A percentile compares a stretch with the other conserved stretches of the same genome.
These are phyloP conservation scores for Apostichopus parvimensis DNA, from an alignment of 35 echinoderm and acorn worm genomes.

Conservation along the genomic window DNA sequence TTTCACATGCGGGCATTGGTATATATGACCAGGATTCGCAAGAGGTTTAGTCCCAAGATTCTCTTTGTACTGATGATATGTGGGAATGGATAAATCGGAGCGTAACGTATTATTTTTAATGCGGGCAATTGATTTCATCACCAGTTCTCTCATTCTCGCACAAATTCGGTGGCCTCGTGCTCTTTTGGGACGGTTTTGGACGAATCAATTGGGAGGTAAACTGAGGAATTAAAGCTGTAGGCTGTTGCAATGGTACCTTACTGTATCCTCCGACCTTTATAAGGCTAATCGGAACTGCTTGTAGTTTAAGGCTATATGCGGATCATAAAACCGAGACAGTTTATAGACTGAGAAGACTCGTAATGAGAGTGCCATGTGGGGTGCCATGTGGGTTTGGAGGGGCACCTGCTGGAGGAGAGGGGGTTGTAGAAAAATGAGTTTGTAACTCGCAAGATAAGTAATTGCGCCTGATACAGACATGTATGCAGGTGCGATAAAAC, in stretches of 20 bases:
- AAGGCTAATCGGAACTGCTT: neutral
- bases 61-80: conserved; percentile 9
- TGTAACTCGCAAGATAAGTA: too few species aligned
- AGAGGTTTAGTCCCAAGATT: conserved; percentile 31
- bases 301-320: neutral
- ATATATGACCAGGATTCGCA: neutral
- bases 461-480: too few species aligned
- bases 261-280: neutral
- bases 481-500: too few species aligned
- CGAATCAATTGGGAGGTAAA: conserved; percentile 17
- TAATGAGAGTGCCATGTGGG: neutral
- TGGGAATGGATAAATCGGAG: conserved; percentile 23
- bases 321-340: neutral
- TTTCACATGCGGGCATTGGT: conserved; percentile 17
- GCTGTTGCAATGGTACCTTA: neutral
- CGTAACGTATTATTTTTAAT: conserved; percentile 17
- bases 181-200: conserved; percentile 14
- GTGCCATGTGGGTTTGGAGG: too few species aligned
- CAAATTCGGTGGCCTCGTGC: conserved; percentile 3
- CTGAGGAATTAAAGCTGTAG: conserved; percentile 11
- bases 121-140: conserved; percentile 31
- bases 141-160: neutral
- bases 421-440: too few species aligned
- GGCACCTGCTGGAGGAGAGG: too few species aligned
- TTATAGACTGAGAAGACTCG: neutral